phyloP scores from a whole-genome alignment of 2,113 vertebrate genomes.

The Nycticryphes semicollaris region DNA sequence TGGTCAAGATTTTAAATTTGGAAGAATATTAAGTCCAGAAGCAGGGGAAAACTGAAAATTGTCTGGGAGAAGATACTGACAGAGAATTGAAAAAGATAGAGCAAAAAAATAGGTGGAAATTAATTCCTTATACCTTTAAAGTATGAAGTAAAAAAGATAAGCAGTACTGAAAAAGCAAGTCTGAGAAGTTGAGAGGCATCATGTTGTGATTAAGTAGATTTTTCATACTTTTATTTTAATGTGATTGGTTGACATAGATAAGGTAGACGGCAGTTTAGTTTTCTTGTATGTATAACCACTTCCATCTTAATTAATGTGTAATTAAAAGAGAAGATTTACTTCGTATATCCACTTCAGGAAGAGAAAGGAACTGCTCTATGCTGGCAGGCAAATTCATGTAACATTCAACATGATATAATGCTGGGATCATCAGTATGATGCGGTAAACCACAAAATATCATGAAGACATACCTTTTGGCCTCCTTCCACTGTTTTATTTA shows the following conservation, averaged over 20 bases:
- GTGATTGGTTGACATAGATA: neutral
- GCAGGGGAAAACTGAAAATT: neutral
- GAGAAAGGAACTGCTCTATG: neutral
- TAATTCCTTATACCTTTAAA: neutral
- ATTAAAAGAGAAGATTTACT: neutral
- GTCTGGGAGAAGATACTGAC: neutral
- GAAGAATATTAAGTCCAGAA: neutral
- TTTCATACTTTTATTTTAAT: neutral
- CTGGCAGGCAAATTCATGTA: neutral
- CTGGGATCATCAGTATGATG: neutral
- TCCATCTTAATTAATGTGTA: neutral
- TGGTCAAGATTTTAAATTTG: neutral
- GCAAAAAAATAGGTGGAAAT: neutral
- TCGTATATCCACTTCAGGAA: slow-evolving; percentile 4
- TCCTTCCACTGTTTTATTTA: slow-evolving; percentile 14
- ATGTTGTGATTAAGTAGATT: neutral
- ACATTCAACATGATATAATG: neutral
- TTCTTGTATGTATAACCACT: neutral
- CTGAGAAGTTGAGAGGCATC: neutral
- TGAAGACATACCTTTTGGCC: slow-evolving; percentile 26
- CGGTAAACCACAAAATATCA: slow-evolving; percentile 20
- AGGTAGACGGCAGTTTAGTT: neutral
- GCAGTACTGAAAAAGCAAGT: neutral
- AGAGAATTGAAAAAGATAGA: neutral
- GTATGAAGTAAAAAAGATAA: neutral